Percentiles rank a stretch among this genome's conserved stretches.
Evolutionary conservation across 2,888 invertebrate genomes (phyloP).

Genomic region (Amiota minor): DNA sequence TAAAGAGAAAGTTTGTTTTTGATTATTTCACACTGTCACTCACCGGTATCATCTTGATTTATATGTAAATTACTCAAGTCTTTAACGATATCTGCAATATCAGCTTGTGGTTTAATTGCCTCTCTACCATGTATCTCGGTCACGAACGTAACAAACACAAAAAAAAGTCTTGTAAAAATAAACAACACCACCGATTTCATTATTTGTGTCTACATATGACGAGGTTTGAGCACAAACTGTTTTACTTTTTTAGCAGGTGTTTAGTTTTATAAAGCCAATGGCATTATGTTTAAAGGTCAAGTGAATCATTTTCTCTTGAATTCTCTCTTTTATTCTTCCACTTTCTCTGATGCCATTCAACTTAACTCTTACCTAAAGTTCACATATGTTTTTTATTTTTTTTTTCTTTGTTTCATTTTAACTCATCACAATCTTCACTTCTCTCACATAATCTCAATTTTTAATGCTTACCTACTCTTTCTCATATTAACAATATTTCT

Average conservation of each 20-base stretch:
- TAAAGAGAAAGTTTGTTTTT: slow-evolving; percentile 3
- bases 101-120: slow-evolving; percentile 47
- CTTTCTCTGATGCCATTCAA: background rate
- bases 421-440: background rate
- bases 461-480: no score
- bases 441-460: background rate
- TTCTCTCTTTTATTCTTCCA: background rate
- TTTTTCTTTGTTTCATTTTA: background rate
- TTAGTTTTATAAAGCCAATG: slow-evolving; percentile 30
- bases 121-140: slow-evolving; percentile 49
- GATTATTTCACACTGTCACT: slow-evolving; percentile 37
- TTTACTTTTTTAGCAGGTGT: slow-evolving; percentile 40
- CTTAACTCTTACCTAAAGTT: background rate
- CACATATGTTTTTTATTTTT: background rate
- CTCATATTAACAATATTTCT: no score
- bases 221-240: slow-evolving; percentile 43
- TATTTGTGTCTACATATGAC: background rate
- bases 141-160: slow-evolving; percentile 32
- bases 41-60: slow-evolving; percentile 37
- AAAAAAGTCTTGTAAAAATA: background rate
- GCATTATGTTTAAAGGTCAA: background rate
- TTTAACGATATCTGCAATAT: slow-evolving; percentile 56
- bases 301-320: background rate
- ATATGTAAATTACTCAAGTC: slow-evolving; percentile 41
- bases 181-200: background rate